These are phyloP conservation scores for Eupithecia pulchellata DNA, from an alignment of 2,888 invertebrate genomes.

Conservation along the genomic window DNA sequence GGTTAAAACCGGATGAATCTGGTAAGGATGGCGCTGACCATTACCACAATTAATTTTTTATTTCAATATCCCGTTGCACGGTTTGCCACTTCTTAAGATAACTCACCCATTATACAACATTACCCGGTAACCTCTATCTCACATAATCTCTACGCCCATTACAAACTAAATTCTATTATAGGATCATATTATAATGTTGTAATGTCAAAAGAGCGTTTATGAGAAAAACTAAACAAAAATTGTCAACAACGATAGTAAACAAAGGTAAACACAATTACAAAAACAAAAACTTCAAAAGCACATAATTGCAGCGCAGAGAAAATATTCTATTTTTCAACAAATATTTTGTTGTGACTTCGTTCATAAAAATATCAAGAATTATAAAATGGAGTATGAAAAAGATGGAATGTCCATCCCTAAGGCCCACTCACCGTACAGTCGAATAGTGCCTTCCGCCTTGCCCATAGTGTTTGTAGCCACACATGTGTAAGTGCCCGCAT, in stretches of 20 bases:
- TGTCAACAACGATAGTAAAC: too few species aligned
- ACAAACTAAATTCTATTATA: not conserved
- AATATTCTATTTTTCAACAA: too few species aligned
- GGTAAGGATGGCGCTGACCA: not conserved
- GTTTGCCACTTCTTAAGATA: not conserved
- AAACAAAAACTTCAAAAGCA: too few species aligned
- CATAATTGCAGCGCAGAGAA: too few species aligned
- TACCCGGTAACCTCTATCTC: too few species aligned
- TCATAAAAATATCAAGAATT: not conserved
- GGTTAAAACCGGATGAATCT: not conserved
- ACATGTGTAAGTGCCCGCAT: conserved; percentile 89
- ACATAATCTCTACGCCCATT: not conserved
- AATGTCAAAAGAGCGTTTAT: too few species aligned
- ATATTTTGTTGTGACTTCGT: too few species aligned
- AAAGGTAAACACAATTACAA: too few species aligned
- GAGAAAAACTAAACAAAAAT: too few species aligned
- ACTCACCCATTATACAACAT: not conserved
- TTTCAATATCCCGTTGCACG: not conserved
- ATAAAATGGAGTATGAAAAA: not conserved
- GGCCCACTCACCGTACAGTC: conserved; percentile 87
- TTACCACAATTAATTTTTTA: not conserved
- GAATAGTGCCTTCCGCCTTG: conserved; percentile 88
- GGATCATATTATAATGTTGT: too few species aligned
- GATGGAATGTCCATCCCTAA: not conserved
- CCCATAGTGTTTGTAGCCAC: conserved; percentile 90